phyloP scores from a whole-genome alignment of 2,113 vertebrate genomes.

The Fulmarus glacialis region DNA sequence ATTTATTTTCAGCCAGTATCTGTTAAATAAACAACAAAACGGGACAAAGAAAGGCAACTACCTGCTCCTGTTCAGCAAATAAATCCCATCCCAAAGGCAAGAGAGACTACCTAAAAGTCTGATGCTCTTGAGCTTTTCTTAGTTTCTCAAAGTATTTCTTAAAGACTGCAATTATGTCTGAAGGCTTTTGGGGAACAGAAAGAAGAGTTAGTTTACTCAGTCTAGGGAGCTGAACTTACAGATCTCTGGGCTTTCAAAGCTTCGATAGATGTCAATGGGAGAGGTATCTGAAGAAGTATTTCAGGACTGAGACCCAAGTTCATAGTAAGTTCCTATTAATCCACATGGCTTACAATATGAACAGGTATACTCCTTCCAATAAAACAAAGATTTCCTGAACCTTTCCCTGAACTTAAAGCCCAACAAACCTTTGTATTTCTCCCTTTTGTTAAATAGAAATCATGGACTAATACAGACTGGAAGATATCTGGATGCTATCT shows the following conservation, averaged over 20 bases:
- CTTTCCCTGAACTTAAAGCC: neutral
- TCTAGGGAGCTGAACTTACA: neutral
- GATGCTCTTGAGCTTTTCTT: neutral
- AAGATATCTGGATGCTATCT: neutral
- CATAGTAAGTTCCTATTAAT: neutral
- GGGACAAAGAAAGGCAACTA: neutral
- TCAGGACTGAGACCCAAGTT: neutral
- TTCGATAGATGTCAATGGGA: neutral
- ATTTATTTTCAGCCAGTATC: neutral
- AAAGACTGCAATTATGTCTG: neutral
- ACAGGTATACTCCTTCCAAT: neutral
- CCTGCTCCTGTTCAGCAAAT: neutral
- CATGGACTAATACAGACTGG: neutral
- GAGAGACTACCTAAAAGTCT: neutral
- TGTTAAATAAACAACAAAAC: neutral
- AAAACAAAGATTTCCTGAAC: neutral
- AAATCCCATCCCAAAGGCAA: neutral
- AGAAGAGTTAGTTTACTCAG: neutral
- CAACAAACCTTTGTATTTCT: neutral
- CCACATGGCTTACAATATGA: neutral
- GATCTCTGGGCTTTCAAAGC: neutral
- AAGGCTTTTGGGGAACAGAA: neutral
- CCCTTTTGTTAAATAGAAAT: neutral
- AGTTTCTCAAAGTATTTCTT: neutral
- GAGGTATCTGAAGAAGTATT: neutral